Conservation (phyloP, 2,113 vertebrate species). For the Neolamprologus hecqui region DNA sequence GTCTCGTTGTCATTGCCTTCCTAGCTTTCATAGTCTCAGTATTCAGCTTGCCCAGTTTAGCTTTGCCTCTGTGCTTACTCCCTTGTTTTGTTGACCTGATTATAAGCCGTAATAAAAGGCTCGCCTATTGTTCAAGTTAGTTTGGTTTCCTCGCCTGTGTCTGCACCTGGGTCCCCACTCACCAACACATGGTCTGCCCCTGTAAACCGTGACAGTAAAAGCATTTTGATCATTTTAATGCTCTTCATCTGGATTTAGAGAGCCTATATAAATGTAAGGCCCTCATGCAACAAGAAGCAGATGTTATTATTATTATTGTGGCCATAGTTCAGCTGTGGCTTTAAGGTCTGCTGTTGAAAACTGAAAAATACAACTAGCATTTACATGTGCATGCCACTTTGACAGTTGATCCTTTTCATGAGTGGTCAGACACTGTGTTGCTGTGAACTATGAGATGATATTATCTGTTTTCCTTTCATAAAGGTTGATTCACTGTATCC, state of each 20-base stretch:
- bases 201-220: not conserved
- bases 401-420: not conserved
- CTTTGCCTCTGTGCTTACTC: not conserved
- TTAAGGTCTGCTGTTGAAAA: not conserved
- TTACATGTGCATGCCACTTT: not conserved
- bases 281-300: not conserved
- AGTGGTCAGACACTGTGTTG: not conserved
- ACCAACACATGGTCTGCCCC: not conserved
- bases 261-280: fast-evolving
- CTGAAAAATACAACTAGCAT: not conserved
- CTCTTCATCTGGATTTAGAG: not conserved
- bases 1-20: not conserved
- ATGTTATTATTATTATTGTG: not conserved
- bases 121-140: not conserved
- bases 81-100: not conserved
- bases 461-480: not conserved
- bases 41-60: not conserved
- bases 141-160: fast-evolving
- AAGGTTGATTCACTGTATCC: not conserved
- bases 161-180: not conserved
- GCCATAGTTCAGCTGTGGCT: not conserved
- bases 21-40: not conserved
- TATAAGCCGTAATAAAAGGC: fast-evolving
- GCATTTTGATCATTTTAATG: not conserved
- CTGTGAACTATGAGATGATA: not conserved